Evolutionary conservation across 2,113 vertebrate genomes (phyloP).

Genomic region (Nestor notabilis): DNA sequence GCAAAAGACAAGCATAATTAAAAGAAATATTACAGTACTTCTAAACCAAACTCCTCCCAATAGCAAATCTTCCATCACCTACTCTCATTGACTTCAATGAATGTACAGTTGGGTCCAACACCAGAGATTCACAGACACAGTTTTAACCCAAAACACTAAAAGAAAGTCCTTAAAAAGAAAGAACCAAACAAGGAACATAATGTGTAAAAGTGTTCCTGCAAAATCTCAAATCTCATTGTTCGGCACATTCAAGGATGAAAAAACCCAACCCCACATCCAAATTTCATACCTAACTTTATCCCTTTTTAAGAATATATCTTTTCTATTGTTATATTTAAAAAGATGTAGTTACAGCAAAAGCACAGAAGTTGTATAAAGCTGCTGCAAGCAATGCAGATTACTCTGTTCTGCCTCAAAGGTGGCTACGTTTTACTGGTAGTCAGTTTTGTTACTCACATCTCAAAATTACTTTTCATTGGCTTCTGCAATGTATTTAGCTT

Average conservation of each 20-base stretch:
- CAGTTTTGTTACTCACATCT: neutral
- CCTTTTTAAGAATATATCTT: neutral
- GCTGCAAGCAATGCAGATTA: neutral
- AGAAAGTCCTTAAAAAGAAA: neutral
- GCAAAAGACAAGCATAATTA: neutral
- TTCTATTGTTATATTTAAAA: neutral
- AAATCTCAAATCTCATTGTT: neutral
- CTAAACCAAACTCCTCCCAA: neutral
- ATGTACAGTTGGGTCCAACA: neutral
- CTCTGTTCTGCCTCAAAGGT: neutral
- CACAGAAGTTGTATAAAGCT: neutral
- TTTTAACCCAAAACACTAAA: constrained; percentile 3
- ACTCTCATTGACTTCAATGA: neutral
- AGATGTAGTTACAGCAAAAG: neutral
- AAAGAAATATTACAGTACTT: neutral
- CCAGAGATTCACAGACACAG: neutral
- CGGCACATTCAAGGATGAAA: neutral
- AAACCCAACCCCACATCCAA: neutral
- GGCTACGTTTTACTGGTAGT: neutral
- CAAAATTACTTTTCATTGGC: constrained; percentile 4
- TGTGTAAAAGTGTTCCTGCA: neutral
- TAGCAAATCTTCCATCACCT: neutral
- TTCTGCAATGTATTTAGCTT: neutral
- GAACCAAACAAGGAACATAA: neutral
- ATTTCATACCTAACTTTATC: neutral